phyloP scores from a whole-genome alignment of 2,113 vertebrate genomes.

The Todiramphus chloris region DNA sequence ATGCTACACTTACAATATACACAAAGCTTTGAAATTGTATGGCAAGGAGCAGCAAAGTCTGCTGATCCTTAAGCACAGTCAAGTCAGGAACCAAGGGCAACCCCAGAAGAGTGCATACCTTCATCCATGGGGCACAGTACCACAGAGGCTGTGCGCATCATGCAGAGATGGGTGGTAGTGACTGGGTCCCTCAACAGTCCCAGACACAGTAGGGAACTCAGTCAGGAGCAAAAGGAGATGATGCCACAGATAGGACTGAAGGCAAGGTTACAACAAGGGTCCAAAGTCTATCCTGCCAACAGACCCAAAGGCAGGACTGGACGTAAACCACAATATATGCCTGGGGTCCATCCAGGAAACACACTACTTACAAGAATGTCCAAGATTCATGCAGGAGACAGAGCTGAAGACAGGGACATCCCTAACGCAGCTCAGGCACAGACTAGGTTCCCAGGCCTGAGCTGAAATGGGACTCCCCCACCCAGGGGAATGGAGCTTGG shows the following conservation, averaged over 20 bases:
- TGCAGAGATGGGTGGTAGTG: neutral
- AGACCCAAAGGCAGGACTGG: neutral
- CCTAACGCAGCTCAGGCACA: neutral
- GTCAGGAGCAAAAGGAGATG: neutral
- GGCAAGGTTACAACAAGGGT: neutral
- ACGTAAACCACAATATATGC: neutral
- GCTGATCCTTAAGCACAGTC: neutral
- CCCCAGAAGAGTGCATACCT: neutral
- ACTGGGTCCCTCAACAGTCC: neutral
- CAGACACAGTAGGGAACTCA: neutral
- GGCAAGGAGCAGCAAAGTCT: neutral
- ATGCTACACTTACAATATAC: too few species aligned
- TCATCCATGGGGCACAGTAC: rapidly evolving
- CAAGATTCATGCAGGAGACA: neutral
- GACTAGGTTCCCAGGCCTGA: neutral
- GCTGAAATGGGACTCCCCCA: neutral
- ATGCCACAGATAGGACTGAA: neutral
- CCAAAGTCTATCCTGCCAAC: neutral
- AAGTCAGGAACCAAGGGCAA: neutral
- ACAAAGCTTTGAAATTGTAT: neutral
- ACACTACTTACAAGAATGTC: rapidly evolving
- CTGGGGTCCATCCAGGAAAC: neutral
- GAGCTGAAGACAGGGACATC: rapidly evolving
- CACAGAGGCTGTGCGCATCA: neutral
- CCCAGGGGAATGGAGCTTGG: rapidly evolving